Evolutionary conservation across 2,888 invertebrate genomes (phyloP).

Genomic region (Atethmia centrago): DNA sequence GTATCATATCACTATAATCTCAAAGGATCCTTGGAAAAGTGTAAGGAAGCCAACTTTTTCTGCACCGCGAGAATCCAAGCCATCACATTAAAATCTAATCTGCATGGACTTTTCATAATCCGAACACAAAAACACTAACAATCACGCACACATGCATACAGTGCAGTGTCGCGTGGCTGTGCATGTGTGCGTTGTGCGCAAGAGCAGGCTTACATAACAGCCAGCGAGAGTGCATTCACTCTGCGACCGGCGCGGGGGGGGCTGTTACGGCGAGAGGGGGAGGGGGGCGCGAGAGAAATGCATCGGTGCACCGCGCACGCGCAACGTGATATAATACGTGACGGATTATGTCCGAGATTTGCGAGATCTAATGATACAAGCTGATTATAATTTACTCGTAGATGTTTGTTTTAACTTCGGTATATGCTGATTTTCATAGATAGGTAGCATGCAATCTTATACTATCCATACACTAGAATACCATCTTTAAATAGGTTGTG

Average conservation of each 20-base stretch:
- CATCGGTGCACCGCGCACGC: constrained; percentile 81
- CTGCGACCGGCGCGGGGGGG: constrained; percentile 61
- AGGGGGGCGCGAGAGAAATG: constrained; percentile 73
- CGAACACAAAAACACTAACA: constrained; percentile 66
- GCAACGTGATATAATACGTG: constrained; percentile 71
- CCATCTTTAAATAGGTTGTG: background rate
- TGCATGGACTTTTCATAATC: constrained; percentile 72
- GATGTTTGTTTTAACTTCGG: constrained; percentile 63
- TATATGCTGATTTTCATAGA: constrained; percentile 36
- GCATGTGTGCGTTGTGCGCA: constrained; percentile 70
- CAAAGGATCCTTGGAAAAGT: constrained; percentile 49
- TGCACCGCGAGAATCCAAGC: constrained; percentile 47
- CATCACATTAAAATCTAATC: constrained; percentile 68
- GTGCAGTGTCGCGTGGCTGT: constrained; percentile 51
- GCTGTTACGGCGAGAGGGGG: constrained; percentile 33
- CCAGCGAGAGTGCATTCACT: constrained; percentile 88
- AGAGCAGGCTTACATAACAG: constrained; percentile 83
- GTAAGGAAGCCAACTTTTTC: constrained; percentile 53
- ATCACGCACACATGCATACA: constrained; percentile 67
- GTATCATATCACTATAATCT: constrained; percentile 23
- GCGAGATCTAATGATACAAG: constrained; percentile 67
- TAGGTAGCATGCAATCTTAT: constrained; percentile 22
- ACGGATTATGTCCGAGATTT: constrained; percentile 66
- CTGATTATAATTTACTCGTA: constrained; percentile 61
- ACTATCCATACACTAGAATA: background rate